Conservation (phyloP, 2,113 vertebrate genomes). For the Spermophilus dauricus region DNA sequence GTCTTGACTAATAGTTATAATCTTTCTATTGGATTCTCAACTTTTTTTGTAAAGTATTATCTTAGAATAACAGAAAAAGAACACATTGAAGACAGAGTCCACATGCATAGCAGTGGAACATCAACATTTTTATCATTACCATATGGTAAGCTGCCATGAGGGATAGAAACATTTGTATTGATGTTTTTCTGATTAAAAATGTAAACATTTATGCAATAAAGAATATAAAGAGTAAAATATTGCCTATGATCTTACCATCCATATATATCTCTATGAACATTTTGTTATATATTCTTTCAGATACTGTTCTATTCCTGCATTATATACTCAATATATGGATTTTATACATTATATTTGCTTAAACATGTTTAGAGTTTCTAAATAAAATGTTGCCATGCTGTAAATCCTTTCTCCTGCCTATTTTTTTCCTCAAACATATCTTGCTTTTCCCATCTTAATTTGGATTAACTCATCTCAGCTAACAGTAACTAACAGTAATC, state of each 20-base stretch:
- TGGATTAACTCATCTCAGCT: background rate
- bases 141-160: constrained; percentile 3
- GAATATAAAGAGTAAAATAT: constrained; percentile 32
- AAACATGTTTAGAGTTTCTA: background rate
- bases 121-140: constrained; percentile 59
- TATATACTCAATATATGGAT: background rate
- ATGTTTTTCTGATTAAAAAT: constrained; percentile 63
- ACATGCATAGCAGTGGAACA: background rate
- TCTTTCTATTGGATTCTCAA: constrained; percentile 26
- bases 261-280: background rate
- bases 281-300: constrained; percentile 19
- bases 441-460: background rate
- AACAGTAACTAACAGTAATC: constrained; percentile 8
- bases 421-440: background rate
- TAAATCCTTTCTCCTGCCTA: background rate
- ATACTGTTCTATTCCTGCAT: background rate
- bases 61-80: constrained; percentile 46
- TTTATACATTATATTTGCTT: background rate
- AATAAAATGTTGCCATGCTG: background rate
- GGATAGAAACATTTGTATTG: constrained; percentile 46
- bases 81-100: constrained; percentile 35
- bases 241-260: background rate
- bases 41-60: constrained; percentile 4
- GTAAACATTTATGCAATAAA: constrained; percentile 60
- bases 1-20: constrained; percentile 18